Conservation (phyloP, 2,113 vertebrate species). For the Pteruthius melanotis region DNA sequence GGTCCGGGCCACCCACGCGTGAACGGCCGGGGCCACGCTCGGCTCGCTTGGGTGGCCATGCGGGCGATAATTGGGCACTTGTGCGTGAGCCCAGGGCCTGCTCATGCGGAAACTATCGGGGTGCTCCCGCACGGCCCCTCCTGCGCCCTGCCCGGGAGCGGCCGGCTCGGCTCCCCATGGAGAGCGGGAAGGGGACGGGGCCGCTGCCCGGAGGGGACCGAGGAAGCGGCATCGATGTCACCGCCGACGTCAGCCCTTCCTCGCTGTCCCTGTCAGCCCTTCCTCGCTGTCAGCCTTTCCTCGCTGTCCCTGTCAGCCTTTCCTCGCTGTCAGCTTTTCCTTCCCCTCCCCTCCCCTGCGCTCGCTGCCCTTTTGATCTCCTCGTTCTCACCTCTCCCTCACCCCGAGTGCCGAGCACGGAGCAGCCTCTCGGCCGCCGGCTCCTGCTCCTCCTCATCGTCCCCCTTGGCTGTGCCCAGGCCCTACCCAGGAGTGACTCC, state of each 20-base stretch:
- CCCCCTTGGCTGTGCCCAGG: not conserved
- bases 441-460: not conserved
- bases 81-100: not conserved
- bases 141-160: accelerated
- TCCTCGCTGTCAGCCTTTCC: not conserved
- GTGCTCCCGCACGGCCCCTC: not conserved
- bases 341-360: accelerated
- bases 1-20: not conserved
- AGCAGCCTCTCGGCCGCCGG: not conserved
- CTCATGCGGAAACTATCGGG: not conserved
- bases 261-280: not conserved
- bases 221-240: accelerated
- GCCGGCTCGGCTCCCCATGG: accelerated
- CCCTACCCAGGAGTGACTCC: not conserved
- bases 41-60: not conserved
- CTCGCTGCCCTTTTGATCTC: accelerated
- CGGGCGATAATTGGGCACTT: not conserved
- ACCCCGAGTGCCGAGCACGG: accelerated
- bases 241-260: not conserved
- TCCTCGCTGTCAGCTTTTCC: not conserved
- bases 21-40: not conserved
- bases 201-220: not conserved
- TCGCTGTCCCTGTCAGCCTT: too few species aligned
- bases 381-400: not conserved
- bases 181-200: accelerated